These are phyloP conservation scores for Coleophora deauratella DNA, from an alignment of 2,888 invertebrate genomes.

Conservation along the genomic window DNA sequence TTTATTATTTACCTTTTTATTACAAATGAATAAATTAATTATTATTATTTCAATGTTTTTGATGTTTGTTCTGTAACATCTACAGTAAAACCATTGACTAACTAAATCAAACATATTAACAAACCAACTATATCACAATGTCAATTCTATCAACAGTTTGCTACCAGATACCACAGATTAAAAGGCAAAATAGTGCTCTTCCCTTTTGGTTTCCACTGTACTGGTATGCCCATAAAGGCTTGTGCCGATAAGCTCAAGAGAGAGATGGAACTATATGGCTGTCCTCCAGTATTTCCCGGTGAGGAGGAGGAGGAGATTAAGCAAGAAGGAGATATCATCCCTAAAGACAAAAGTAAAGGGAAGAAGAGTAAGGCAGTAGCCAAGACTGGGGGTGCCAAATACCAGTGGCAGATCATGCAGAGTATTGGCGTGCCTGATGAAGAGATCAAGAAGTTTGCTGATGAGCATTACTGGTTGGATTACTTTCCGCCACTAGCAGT, in stretches of 20 bases:
- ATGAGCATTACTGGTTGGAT: slow-evolving; percentile 94
- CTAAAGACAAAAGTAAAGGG: slow-evolving; percentile 82
- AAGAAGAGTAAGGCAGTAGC: slow-evolving; percentile 97
- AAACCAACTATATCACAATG: neutral
- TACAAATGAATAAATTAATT: too few relatives aligned
- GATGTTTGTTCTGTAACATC: too few relatives aligned
- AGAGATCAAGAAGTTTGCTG: slow-evolving; percentile 94
- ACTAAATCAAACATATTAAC: too few relatives aligned
- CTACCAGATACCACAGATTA: slow-evolving; percentile 91
- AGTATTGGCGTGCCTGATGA: slow-evolving; percentile 90
- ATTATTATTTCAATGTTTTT: too few relatives aligned
- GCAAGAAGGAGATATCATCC: slow-evolving; percentile 72
- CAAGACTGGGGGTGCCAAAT: slow-evolving; percentile 91
- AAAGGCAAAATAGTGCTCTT: slow-evolving; percentile 93
- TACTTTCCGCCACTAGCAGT: slow-evolving; percentile 96
- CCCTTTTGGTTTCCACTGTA: slow-evolving; percentile 99
- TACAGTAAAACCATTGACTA: too few relatives aligned
- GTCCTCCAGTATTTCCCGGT: slow-evolving; percentile 91
- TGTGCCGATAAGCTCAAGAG: slow-evolving; percentile 97
- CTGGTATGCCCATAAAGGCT: slow-evolving; percentile 99
- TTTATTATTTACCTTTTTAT: too few relatives aligned
- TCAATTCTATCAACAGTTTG: slow-evolving; percentile 76
- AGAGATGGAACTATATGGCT: slow-evolving; percentile 94
- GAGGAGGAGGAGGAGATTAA: slow-evolving; percentile 53
- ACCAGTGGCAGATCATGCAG: slow-evolving; percentile 99